Evolutionary conservation across 2,113 vertebrate genomes (phyloP), one percentile per base, ranked within the genome.

Genomic region (Triplophysa siluroides): DNA sequence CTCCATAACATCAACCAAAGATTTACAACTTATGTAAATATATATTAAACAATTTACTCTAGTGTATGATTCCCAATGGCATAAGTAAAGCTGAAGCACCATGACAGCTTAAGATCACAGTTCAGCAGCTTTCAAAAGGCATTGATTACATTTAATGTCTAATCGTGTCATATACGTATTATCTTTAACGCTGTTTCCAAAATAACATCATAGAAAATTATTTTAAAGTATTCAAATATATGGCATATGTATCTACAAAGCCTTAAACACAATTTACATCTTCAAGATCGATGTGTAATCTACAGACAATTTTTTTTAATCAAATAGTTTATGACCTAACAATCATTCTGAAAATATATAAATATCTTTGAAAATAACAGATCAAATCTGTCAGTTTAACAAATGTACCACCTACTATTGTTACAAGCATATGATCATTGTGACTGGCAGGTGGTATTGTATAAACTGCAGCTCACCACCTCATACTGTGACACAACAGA

Each of bases 221-320:
- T 56, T 56, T 56, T n/a, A 8, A 58, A 47, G 24, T 43, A 3
- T 68, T 38, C n/a, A 71, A 79, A 79, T n/a, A 47, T 72, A 33
- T n/a, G 5, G 26, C 13, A 29, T 60, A n/a, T 73, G 43, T 64
- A 24, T 61, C 60, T 77, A 78, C 13, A 78, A 72, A 83, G 75
- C 72, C 83, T 88, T 47, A 80, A 86, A 80, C 63, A 80, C 56
- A 21, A 29, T 18, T 78, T 83, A 61, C 64, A 76, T 67, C 70
- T 67, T 81, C 54, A 83, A 77, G 12, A 38, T 74, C 78, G 10
- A 0, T 58, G 21, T 33, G 14, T 21, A 29, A 29, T 61, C 12
- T 6, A 70, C 19, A 69, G 43, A 45, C 12, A 7, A 21, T 21
- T 9, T 3, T n/a, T 12, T 45, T 11, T 45, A 45, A 38, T 38